A percentile compares a stretch with the other conserved stretches of the same genome.
Evolutionary conservation across 2,888 invertebrate species (phyloP).

Genomic region (Oegoconia quadripuncta): DNA sequence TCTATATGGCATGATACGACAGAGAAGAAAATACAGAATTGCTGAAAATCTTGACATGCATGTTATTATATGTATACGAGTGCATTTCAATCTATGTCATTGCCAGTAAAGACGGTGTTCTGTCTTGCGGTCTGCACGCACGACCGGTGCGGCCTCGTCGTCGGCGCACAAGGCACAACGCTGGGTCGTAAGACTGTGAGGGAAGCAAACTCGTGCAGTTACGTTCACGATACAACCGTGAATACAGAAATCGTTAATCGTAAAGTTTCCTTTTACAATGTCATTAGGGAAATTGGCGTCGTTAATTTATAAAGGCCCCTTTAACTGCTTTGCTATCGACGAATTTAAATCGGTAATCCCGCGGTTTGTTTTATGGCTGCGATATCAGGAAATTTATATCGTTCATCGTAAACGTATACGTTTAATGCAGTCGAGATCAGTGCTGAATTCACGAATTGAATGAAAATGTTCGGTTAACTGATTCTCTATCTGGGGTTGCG

Average conservation of each 20-base stretch:
- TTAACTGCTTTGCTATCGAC: slow-evolving; percentile 67
- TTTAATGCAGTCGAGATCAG: slow-evolving; percentile 47
- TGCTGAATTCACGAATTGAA: slow-evolving; percentile 43
- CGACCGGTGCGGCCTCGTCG: too few relatives aligned
- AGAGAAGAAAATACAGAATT: too few relatives aligned
- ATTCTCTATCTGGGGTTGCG: slow-evolving; percentile 24
- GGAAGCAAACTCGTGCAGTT: not conserved
- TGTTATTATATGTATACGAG: too few relatives aligned
- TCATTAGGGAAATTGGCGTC: slow-evolving; percentile 76
- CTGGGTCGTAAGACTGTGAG: not conserved
- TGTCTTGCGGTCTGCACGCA: too few relatives aligned
- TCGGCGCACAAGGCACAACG: too few relatives aligned
- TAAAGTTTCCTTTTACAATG: slow-evolving; percentile 75
- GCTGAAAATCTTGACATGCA: too few relatives aligned
- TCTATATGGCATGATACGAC: too few relatives aligned
- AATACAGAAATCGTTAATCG: slow-evolving; percentile 51
- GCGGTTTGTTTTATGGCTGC: slow-evolving; percentile 71
- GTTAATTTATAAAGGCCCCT: slow-evolving; percentile 71
- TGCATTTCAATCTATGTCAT: too few relatives aligned
- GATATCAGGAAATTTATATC: slow-evolving; percentile 62
- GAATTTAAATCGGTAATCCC: slow-evolving; percentile 72
- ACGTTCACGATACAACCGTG: slow-evolving; percentile 42
- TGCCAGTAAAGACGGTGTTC: too few relatives aligned
- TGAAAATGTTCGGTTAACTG: slow-evolving; percentile 31
- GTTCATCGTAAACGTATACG: slow-evolving; percentile 47